phyloP scores from a whole-genome alignment of 2,888 invertebrate genomes.

The Sepiola atlantica region DNA sequence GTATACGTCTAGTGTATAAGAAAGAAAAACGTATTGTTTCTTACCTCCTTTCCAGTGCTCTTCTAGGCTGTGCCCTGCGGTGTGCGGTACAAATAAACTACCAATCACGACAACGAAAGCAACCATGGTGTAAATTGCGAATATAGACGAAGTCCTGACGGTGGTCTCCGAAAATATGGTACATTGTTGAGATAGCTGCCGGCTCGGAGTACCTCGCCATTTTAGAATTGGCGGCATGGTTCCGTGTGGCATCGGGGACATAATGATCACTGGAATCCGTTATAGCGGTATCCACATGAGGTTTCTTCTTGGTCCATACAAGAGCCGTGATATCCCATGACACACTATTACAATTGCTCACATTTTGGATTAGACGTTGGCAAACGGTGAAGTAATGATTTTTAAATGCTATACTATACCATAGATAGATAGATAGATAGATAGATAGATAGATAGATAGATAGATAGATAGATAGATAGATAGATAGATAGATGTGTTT shows the following conservation, averaged over 20 bases:
- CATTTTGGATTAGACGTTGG: background rate
- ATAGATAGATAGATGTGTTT: background rate
- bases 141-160: background rate
- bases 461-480: background rate
- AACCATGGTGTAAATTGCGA: background rate
- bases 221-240: background rate
- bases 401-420: background rate
- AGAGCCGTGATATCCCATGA: background rate
- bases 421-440: background rate
- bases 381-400: background rate
- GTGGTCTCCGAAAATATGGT: background rate
- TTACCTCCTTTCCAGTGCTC: conserved; percentile 15
- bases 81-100: background rate
- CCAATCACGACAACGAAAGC: background rate
- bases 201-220: background rate
- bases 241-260: background rate
- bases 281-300: background rate
- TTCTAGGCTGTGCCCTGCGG: background rate
- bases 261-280: background rate
- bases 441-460: background rate
- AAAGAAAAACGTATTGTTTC: background rate
- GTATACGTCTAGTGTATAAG: too few species aligned
- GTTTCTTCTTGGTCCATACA: background rate
- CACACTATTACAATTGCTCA: background rate
- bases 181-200: background rate